Conservation (phyloP, 1,140 invertebrate species). For the Belonocnema kinseyi region DNA sequence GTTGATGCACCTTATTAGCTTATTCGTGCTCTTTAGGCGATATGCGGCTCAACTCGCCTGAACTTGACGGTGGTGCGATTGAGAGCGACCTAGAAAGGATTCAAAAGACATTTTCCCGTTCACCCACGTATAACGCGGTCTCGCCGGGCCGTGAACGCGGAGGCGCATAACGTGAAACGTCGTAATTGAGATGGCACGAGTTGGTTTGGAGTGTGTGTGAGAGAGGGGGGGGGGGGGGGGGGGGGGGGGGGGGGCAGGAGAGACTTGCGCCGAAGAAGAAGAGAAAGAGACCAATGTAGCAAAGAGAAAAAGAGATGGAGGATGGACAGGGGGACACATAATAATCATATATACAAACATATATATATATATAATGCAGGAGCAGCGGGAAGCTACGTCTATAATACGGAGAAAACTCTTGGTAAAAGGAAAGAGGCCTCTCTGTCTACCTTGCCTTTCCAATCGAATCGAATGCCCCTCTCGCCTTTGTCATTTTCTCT, state of each 20-base stretch:
- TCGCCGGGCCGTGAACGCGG: slow-evolving; percentile 44
- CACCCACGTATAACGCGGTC: slow-evolving; percentile 67
- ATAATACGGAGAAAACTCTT: slow-evolving; percentile 68
- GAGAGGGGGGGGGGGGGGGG: slow-evolving; percentile 43
- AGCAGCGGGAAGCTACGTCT: slow-evolving; percentile 65
- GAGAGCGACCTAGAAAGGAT: slow-evolving; percentile 72
- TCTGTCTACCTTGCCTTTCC: slow-evolving; percentile 69
- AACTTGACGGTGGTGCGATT: slow-evolving; percentile 62
- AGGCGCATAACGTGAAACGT: slow-evolving; percentile 61
- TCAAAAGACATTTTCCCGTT: slow-evolving; percentile 73
- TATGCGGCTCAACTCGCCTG: slow-evolving; percentile 28
- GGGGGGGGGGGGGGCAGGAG: slow-evolving; percentile 41
- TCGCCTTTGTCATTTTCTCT: slow-evolving; percentile 61
- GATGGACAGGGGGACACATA: slow-evolving; percentile 30
- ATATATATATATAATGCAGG: slow-evolving; percentile 35
- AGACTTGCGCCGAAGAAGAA: slow-evolving; percentile 33
- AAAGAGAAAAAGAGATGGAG: slow-evolving; percentile 35
- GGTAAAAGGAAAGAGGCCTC: slow-evolving; percentile 68
- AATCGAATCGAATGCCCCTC: slow-evolving; percentile 63
- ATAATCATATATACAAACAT: not conserved
- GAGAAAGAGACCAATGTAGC: slow-evolving; percentile 18
- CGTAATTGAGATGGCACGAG: slow-evolving; percentile 63
- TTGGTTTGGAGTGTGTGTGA: slow-evolving; percentile 34
- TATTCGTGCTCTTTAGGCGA: not conserved
- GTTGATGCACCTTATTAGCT: not conserved